These are phyloP conservation scores for Typhlichthys subterraneus DNA, from an alignment of 2,797 vertebrate species.

Conservation along the genomic window DNA sequence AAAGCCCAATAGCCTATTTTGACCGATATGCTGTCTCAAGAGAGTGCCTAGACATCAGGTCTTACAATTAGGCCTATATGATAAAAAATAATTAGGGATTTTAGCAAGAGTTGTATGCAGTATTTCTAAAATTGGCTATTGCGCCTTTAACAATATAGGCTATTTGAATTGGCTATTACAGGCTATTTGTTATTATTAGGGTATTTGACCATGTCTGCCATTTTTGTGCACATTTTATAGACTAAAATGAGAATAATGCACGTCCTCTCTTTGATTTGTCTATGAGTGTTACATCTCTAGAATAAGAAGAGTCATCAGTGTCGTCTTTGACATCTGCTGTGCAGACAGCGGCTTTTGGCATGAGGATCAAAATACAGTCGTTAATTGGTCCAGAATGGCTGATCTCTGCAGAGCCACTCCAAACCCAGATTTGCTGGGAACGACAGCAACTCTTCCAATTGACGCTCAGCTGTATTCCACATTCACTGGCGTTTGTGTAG, in stretches of 20 bases:
- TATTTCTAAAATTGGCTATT: too few species aligned
- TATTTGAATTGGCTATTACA: too few species aligned
- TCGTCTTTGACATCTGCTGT: constrained; percentile 19
- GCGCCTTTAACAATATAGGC: too few species aligned
- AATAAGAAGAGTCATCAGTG: neutral
- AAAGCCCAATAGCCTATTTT: neutral
- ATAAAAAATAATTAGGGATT: too few species aligned
- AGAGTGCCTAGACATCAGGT: constrained; percentile 19
- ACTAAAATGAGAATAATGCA: neutral
- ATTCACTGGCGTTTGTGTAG: constrained; percentile 40
- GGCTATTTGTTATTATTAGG: too few species aligned
- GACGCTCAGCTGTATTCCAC: neutral
- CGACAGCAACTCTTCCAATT: neutral
- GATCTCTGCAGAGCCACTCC: constrained; percentile 14
- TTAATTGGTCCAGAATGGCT: constrained; percentile 63
- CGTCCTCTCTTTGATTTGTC: neutral
- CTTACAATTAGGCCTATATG: constrained; percentile 21
- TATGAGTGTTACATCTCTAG: neutral
- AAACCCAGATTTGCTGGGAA: neutral
- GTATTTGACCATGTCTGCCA: too few species aligned
- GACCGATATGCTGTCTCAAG: too few species aligned
- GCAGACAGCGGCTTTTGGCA: constrained; percentile 38
- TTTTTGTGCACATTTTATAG: neutral
- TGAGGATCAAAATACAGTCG: constrained; percentile 17
- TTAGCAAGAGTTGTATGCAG: too few species aligned